Evolutionary conservation across 2,797 vertebrate genomes (phyloP).

Genomic region (Pterois miles): DNA sequence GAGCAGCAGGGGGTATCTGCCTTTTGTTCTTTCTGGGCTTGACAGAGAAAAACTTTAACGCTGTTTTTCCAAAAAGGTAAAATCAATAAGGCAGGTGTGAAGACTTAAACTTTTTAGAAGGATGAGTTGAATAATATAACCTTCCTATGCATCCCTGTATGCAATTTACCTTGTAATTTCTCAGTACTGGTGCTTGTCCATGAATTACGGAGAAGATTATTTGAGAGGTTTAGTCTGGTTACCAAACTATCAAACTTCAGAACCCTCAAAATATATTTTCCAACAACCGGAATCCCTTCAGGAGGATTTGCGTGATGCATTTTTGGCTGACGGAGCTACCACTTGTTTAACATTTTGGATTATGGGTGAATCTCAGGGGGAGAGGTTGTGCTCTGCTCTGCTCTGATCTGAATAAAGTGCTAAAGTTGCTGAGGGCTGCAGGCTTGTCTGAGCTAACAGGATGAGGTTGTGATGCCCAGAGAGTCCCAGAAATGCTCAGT

Average conservation of each 20-base stretch:
- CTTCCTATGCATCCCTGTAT: not conserved
- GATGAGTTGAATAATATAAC: not conserved
- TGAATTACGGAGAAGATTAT: not conserved
- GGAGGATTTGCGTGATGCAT: not conserved
- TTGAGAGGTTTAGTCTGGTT: not conserved
- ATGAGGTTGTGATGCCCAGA: constrained; percentile 36
- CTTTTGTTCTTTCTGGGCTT: constrained; percentile 1
- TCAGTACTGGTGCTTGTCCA: not conserved
- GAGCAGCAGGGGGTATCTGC: not conserved
- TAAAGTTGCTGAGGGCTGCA: constrained; percentile 33
- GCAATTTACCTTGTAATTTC: not conserved
- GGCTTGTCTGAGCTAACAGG: constrained; percentile 41
- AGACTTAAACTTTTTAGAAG: not conserved
- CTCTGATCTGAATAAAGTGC: constrained; percentile 32
- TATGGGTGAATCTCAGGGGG: constrained; percentile 22
- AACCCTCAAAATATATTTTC: not conserved
- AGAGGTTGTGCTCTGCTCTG: constrained; percentile 11
- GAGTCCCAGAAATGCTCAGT: constrained; percentile 47
- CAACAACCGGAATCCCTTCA: not conserved
- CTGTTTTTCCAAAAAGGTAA: not conserved
- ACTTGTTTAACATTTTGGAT: constrained; percentile 30
- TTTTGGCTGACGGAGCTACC: not conserved
- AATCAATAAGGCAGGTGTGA: not conserved
- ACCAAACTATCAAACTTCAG: not conserved
- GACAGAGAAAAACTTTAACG: not conserved